Evolutionary conservation across 2,888 invertebrate genomes (phyloP).

Genomic region (Alviniconcha strummeri): DNA sequence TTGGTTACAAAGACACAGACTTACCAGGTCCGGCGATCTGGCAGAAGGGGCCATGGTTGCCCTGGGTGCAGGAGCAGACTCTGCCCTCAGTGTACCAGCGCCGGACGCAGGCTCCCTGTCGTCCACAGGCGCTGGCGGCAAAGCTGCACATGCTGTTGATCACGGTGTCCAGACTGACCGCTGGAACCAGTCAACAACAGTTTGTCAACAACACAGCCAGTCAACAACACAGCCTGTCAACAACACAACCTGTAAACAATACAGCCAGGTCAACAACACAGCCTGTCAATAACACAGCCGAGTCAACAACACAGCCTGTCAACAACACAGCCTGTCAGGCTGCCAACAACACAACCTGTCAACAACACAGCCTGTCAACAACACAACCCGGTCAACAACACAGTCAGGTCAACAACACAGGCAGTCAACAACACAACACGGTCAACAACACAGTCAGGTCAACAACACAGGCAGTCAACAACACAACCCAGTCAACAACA

Average conservation of each 20-base stretch:
- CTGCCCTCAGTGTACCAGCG: background rate
- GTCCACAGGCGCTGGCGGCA: background rate
- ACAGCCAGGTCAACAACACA: background rate
- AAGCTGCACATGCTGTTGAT: background rate
- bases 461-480: no score
- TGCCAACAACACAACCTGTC: no score
- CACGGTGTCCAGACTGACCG: slow-evolving; percentile 22
- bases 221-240: background rate
- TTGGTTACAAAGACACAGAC: no score
- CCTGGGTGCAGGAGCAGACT: slow-evolving; percentile 4
- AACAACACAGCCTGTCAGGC: no score
- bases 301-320: no score
- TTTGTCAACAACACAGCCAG: background rate
- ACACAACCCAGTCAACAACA: no score
- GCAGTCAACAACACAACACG: no score
- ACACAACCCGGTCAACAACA: no score
- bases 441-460: no score
- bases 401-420: no score
- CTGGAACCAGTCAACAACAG: background rate
- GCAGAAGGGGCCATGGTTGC: background rate
- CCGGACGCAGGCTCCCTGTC: background rate
- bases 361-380: no score
- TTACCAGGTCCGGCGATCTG: background rate
- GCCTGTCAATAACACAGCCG: background rate
- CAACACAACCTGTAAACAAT: background rate